These are phyloP conservation scores for Phalera bucephala DNA, from an alignment of 2,888 invertebrate species.

Conservation along the genomic window DNA sequence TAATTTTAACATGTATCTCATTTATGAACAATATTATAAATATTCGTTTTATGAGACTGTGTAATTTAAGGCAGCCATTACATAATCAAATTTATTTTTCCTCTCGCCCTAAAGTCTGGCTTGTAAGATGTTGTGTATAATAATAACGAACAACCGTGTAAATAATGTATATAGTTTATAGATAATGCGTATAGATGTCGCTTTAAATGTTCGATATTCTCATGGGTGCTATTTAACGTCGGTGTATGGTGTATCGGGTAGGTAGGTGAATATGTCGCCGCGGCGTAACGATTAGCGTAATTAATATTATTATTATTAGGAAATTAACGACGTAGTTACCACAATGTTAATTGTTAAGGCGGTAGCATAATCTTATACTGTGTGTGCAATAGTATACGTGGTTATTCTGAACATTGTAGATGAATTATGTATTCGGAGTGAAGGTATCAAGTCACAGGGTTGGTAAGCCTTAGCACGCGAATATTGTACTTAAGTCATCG, in stretches of 20 bases:
- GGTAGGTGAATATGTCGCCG: constrained; percentile 40
- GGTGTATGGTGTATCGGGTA: constrained; percentile 69
- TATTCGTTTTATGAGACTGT: constrained; percentile 73
- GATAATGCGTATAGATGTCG: constrained; percentile 59
- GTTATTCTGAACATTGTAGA: constrained; percentile 42
- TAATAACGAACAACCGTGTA: constrained; percentile 56
- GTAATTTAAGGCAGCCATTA: constrained; percentile 72
- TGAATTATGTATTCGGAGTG: constrained; percentile 39
- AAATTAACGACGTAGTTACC: constrained; percentile 67
- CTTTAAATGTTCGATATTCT: constrained; percentile 76
- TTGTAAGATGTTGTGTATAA: constrained; percentile 37
- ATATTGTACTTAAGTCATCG: constrained; percentile 45
- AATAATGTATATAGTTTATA: constrained; percentile 65
- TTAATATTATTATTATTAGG: constrained; percentile 40
- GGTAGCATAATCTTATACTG: constrained; percentile 68
- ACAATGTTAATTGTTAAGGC: constrained; percentile 54
- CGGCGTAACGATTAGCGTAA: constrained; percentile 47
- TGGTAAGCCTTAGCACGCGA: constrained; percentile 55
- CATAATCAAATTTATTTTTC: constrained; percentile 39
- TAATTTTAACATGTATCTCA: constrained; percentile 68
- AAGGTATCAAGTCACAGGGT: constrained; percentile 59
- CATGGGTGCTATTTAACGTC: constrained; percentile 79
- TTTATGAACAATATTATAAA: constrained; percentile 69
- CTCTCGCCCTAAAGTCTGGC: constrained; percentile 20
- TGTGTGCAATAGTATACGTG: constrained; percentile 75